Percentiles rank a stretch among this genome's conserved stretches.
Conservation (phyloP, 2,888 invertebrate species). For the Imbricaverruca yamaguchii region DNA sequence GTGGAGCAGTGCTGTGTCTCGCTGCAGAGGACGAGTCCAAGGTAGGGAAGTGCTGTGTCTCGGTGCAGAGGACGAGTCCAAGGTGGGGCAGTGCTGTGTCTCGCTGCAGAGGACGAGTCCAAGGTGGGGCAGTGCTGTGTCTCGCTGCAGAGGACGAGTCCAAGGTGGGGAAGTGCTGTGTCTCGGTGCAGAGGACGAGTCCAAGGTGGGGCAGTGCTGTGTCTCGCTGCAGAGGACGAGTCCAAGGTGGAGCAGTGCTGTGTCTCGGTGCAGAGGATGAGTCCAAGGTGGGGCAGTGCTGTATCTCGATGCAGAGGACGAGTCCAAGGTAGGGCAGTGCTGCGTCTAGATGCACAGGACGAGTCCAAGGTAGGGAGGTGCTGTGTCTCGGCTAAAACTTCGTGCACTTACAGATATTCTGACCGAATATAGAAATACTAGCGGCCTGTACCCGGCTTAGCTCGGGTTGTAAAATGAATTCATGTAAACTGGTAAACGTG, state of each 20-base stretch:
- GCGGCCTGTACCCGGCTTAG: too few relatives aligned
- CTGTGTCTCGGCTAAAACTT: too few relatives aligned
- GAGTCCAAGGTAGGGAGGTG: slow-evolving; percentile 42
- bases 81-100: slow-evolving; percentile 34
- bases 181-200: slow-evolving; percentile 61
- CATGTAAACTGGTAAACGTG: too few relatives aligned
- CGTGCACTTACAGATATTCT: too few relatives aligned
- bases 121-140: slow-evolving; percentile 35
- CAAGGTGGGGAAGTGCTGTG: slow-evolving; percentile 35
- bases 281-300: slow-evolving; percentile 37
- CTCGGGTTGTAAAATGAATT: too few relatives aligned
- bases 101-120: slow-evolving; percentile 58
- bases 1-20: slow-evolving; percentile 31
- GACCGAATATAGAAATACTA: too few relatives aligned
- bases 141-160: slow-evolving; percentile 60
- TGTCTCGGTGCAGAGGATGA: slow-evolving; percentile 60
- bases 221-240: slow-evolving; percentile 60
- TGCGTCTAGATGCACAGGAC: too few relatives aligned
- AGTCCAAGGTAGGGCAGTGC: slow-evolving; percentile 40
- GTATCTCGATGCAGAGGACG: slow-evolving; percentile 58
- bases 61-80: slow-evolving; percentile 58
- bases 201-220: slow-evolving; percentile 36
- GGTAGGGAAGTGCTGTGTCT: slow-evolving; percentile 33
- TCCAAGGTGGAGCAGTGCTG: slow-evolving; percentile 37
- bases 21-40: slow-evolving; percentile 57